A percentile compares a stretch with the other conserved stretches of the same genome.
Evolutionary conservation across 1,140 invertebrate species (phyloP).

Genomic region (Periplaneta americana): DNA sequence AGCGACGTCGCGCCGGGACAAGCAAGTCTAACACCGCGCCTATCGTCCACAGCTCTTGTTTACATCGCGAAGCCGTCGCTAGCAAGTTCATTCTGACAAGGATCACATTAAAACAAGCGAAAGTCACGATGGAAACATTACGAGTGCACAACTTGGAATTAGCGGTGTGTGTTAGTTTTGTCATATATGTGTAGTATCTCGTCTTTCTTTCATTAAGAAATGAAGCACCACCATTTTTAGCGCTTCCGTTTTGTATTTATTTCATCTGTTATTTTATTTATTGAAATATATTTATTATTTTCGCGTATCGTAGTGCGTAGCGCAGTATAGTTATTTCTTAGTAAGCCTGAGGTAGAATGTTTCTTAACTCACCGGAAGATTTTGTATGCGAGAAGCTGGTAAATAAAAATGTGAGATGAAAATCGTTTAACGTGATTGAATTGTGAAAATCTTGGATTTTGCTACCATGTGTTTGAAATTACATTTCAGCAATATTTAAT

Average conservation of each 20-base stretch:
- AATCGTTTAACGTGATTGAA: no score
- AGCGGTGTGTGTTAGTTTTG: not conserved
- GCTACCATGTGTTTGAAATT: no score
- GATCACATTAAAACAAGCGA: not conserved
- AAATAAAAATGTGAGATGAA: no score
- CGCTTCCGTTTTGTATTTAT: not conserved
- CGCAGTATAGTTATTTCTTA: not conserved
- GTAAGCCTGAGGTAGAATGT: not conserved
- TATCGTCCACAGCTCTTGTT: no score
- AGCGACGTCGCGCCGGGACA: not conserved
- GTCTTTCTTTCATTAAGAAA: not conserved
- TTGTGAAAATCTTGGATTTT: no score
- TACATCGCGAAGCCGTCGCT: no score
- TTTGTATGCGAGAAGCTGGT: not conserved
- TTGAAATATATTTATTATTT: not conserved
- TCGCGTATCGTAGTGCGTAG: not conserved
- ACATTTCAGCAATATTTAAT: no score
- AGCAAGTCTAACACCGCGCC: not conserved
- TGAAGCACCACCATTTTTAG: not conserved
- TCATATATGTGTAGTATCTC: not conserved
- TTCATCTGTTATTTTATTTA: not conserved
- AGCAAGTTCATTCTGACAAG: not conserved
- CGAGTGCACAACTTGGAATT: not conserved
- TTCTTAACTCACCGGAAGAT: not conserved
- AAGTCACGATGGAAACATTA: not conserved